These are phyloP conservation scores for Uropetala carovei DNA, from an alignment of 2,888 invertebrate genomes.

Conservation along the genomic window DNA sequence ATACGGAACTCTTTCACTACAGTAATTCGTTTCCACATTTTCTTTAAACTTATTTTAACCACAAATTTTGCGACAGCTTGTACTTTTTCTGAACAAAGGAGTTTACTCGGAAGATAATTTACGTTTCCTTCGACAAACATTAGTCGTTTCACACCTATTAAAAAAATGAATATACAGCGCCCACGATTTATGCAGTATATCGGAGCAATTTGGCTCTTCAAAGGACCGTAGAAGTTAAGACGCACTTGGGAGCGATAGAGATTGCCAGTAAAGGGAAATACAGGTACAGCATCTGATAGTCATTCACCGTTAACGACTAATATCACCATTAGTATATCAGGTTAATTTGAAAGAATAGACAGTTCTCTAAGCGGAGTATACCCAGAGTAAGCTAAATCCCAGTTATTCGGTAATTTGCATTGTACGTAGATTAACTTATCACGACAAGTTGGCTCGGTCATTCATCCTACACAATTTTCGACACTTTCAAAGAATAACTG, in stretches of 20 bases:
- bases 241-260: neutral
- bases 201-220: too few species aligned
- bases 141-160: neutral
- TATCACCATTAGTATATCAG: slow-evolving; percentile 7
- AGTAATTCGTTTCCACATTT: too few species aligned
- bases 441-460: neutral
- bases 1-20: too few species aligned
- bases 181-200: too few species aligned
- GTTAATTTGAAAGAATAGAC: slow-evolving; percentile 12
- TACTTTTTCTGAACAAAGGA: too few species aligned
- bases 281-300: slow-evolving; percentile 24
- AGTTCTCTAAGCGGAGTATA: neutral
- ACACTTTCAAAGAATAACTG: neutral
- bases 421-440: neutral
- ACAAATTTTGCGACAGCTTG: too few species aligned
- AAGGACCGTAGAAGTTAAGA: neutral
- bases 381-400: neutral
- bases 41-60: too few species aligned
- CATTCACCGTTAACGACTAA: neutral
- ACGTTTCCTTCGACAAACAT: neutral
- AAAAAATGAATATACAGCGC: neutral
- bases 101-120: neutral
- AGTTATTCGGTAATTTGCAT: neutral
- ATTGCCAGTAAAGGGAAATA: neutral
- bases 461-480: neutral